These are phyloP conservation scores for Diglossa cyanea DNA, from an alignment of 2,797 vertebrate genomes.

Conservation along the genomic window DNA sequence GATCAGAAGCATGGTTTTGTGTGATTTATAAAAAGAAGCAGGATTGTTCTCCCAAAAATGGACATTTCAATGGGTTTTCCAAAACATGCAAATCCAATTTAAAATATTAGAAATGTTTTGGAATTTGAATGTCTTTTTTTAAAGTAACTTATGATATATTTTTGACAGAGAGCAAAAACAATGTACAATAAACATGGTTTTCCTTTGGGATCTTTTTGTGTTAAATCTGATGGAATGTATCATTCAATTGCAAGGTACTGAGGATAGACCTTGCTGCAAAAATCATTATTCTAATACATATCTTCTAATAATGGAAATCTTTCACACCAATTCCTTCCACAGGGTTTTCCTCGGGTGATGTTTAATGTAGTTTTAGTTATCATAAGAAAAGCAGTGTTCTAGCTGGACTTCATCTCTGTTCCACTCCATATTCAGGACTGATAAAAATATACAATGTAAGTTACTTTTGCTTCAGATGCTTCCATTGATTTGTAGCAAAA, in stretches of 20 bases:
- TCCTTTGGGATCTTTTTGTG: background rate
- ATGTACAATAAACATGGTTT: background rate
- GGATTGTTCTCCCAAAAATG: background rate
- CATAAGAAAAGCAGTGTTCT: accelerated
- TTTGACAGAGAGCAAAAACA: background rate
- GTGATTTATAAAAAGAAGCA: background rate
- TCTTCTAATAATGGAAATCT: background rate
- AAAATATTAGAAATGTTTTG: background rate
- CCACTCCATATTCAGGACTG: background rate
- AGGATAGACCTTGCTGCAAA: background rate
- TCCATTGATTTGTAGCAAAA: background rate
- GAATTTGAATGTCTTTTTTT: background rate
- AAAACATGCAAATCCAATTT: background rate
- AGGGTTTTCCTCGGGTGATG: background rate
- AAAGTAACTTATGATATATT: background rate
- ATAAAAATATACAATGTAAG: background rate
- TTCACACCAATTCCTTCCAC: background rate
- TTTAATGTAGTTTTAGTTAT: background rate
- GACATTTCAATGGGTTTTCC: background rate
- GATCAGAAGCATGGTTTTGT: background rate
- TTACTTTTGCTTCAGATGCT: background rate
- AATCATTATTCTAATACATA: background rate
- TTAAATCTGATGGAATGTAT: background rate
- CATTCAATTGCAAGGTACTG: background rate
- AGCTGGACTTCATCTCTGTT: background rate